Conservation (phyloP, 1,140 invertebrate species). For the Heliconius himera region DNA sequence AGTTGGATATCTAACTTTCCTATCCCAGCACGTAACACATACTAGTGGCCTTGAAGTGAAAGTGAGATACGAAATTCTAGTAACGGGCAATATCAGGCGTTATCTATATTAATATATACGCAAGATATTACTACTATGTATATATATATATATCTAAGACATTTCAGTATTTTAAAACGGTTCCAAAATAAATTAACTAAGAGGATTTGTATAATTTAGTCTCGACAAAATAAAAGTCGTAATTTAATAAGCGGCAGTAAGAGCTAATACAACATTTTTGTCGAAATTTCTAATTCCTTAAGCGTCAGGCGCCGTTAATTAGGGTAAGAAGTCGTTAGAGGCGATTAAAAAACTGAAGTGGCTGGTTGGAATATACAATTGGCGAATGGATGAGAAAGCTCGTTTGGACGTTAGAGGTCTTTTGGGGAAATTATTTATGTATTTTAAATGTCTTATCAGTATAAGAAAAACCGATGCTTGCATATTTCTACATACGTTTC, state of each 20-base stretch:
- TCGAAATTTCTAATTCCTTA: conserved; percentile 63
- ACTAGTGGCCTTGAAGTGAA: not conserved
- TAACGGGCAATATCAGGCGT: not conserved
- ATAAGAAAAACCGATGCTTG: not conserved
- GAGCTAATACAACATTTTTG: conserved; percentile 52
- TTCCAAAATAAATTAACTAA: conserved; percentile 3
- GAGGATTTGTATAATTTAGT: conserved; percentile 23
- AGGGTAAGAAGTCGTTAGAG: conserved; percentile 69
- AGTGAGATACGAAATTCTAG: not conserved
- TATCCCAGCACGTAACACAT: not conserved
- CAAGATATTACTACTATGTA: not conserved
- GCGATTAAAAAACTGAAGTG: conserved; percentile 68
- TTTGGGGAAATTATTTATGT: not conserved
- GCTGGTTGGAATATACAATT: conserved; percentile 60
- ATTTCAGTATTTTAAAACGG: not conserved
- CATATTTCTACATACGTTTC: not conserved
- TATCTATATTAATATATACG: not conserved
- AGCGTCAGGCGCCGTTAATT: conserved; percentile 70
- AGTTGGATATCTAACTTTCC: not conserved
- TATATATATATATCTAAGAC: not conserved
- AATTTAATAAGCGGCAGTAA: conserved; percentile 45
- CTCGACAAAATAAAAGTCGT: conserved; percentile 27
- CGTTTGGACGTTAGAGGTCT: conserved; percentile 17
- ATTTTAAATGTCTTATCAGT: not conserved
- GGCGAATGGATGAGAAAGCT: conserved; percentile 41